These are phyloP conservation scores for Chionomys nivalis DNA, from an alignment of 2,113 vertebrate genomes.

Conservation along the genomic window DNA sequence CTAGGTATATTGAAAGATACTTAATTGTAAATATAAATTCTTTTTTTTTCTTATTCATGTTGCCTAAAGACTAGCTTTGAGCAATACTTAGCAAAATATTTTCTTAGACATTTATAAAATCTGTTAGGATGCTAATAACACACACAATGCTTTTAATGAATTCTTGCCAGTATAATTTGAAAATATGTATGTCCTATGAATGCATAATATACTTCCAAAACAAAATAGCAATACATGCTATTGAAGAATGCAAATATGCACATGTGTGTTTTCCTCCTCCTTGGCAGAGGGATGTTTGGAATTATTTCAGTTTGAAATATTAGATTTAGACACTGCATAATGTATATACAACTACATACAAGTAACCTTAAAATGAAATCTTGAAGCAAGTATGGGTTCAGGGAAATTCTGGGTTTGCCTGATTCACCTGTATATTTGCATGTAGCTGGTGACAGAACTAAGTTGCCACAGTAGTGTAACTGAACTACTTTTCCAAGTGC, in stretches of 20 bases:
- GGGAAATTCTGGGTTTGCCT: background rate
- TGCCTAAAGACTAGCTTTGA: background rate
- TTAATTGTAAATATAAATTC: slow-evolving; percentile 10
- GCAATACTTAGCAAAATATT: background rate
- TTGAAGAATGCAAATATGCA: background rate
- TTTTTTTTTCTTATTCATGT: background rate
- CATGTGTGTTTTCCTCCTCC: background rate
- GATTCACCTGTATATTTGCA: background rate
- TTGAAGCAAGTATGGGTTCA: background rate
- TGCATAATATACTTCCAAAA: background rate
- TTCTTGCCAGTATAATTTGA: slow-evolving; percentile 5
- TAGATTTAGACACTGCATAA: background rate
- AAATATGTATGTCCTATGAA: background rate
- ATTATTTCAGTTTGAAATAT: background rate
- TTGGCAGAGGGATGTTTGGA: background rate
- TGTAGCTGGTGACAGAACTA: background rate
- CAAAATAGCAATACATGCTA: background rate
- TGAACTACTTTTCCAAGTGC: background rate
- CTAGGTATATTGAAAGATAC: background rate
- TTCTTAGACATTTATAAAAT: background rate
- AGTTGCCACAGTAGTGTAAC: background rate
- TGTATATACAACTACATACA: background rate
- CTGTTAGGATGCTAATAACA: background rate
- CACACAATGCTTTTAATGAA: background rate
- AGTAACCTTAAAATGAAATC: background rate